Conservation (phyloP, 2,113 vertebrate species). For the Rhineura floridana region DNA sequence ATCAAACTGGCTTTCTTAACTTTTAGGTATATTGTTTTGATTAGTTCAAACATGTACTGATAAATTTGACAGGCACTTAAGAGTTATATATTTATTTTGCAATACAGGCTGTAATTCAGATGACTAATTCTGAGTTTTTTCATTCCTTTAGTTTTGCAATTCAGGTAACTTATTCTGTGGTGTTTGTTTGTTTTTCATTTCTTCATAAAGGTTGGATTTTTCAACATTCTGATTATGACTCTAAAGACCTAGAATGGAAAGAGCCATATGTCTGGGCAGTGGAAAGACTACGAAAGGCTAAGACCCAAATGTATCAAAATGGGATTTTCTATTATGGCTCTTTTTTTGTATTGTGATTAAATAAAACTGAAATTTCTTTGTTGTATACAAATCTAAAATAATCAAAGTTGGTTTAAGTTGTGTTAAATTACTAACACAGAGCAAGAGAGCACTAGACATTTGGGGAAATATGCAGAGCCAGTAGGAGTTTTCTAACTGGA, state of each 20-base stretch:
- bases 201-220: slow-evolving; percentile 72
- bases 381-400: background rate
- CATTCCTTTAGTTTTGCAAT: no score
- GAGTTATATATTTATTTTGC: background rate
- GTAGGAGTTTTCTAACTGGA: background rate
- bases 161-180: background rate
- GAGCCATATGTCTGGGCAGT: slow-evolving; percentile 59
- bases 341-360: background rate
- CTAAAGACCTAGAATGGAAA: slow-evolving; percentile 65
- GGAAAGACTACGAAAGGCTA: slow-evolving; percentile 63
- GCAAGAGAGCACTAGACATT: background rate
- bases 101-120: background rate
- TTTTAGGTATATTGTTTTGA: background rate
- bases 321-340: slow-evolving; percentile 2
- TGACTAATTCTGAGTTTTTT: background rate
- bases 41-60: background rate
- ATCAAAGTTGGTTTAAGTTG: background rate
- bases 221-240: slow-evolving; percentile 50
- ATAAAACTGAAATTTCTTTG: background rate
- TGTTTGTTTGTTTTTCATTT: slow-evolving; percentile 16
- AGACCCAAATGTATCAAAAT: slow-evolving; percentile 60
- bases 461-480: background rate
- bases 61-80: background rate
- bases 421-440: background rate
- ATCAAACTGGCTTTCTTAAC: background rate